phyloP scores from a whole-genome alignment of 1,140 invertebrate species.

The Temnothorax nylanderi region DNA sequence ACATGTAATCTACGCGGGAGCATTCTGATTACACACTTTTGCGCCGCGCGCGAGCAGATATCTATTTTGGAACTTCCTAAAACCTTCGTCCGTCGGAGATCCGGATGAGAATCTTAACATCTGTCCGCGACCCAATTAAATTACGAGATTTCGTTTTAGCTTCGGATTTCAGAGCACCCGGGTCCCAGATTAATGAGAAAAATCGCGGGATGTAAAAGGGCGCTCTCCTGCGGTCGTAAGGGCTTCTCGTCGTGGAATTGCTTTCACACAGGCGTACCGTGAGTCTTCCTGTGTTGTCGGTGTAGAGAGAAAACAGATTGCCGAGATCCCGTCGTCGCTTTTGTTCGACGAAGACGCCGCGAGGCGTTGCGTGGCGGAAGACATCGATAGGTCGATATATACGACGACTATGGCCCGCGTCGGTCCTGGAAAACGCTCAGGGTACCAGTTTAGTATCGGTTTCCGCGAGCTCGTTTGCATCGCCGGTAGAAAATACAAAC shows the following conservation, averaged over 20 bases:
- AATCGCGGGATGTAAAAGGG: conserved; percentile 37
- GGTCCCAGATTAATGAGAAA: conserved; percentile 51
- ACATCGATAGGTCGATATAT: conserved; percentile 50
- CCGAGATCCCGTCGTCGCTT: conserved; percentile 44
- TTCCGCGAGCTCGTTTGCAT: conserved; percentile 55
- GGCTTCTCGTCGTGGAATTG: conserved; percentile 56
- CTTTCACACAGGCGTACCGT: conserved; percentile 62
- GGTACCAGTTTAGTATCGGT: conserved; percentile 39
- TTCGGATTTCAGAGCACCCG: not conserved
- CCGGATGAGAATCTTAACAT: conserved; percentile 12
- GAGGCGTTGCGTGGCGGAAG: conserved; percentile 54
- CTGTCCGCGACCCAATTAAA: conserved; percentile 37
- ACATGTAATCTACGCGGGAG: conserved; percentile 11
- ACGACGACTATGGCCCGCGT: not conserved
- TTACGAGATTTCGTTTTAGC: conserved; percentile 45
- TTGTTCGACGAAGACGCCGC: conserved; percentile 38
- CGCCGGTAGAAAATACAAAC: conserved; percentile 58
- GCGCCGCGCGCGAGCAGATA: not conserved
- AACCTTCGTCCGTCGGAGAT: not conserved
- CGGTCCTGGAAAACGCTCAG: not conserved
- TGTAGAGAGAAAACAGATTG: conserved; percentile 62
- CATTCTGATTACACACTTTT: conserved; percentile 17
- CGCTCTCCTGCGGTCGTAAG: conserved; percentile 36
- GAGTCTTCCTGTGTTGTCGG: conserved; percentile 29
- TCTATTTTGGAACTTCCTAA: not conserved